These are phyloP conservation scores for Eulithis prunata DNA, from an alignment of 2,888 invertebrate species.

Conservation along the genomic window DNA sequence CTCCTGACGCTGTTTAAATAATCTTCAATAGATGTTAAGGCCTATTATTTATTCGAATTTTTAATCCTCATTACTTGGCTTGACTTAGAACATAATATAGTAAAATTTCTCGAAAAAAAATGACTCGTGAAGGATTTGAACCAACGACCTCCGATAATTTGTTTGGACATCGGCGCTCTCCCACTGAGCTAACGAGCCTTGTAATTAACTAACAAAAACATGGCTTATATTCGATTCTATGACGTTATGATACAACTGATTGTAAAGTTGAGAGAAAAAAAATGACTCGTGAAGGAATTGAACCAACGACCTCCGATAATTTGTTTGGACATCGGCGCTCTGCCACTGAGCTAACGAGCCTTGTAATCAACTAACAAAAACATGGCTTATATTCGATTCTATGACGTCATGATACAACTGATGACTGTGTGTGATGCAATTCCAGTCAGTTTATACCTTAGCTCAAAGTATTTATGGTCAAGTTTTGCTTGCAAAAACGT, in stretches of 20 bases:
- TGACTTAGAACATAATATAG: neutral
- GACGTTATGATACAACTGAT: neutral
- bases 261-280: neutral
- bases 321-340: conserved; percentile 45
- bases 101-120: neutral
- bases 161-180: conserved; percentile 46
- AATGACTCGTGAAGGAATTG: conserved; percentile 42
- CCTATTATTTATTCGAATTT: too few relatives aligned
- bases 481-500: too few relatives aligned
- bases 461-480: too few relatives aligned
- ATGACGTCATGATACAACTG: too few relatives aligned
- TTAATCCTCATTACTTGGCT: too few relatives aligned
- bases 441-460: too few relatives aligned
- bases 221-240: neutral
- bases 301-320: conserved; percentile 48
- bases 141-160: conserved; percentile 48
- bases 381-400: neutral
- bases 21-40: too few relatives aligned
- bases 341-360: conserved; percentile 50
- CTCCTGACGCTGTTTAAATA: too few relatives aligned
- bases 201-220: neutral
- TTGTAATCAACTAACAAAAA: neutral
- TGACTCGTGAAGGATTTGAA: conserved; percentile 45
- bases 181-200: conserved; percentile 49
- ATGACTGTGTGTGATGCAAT: too few relatives aligned